phyloP scores from a whole-genome alignment of 1,140 invertebrate species.

The Procambarus virginalis region DNA sequence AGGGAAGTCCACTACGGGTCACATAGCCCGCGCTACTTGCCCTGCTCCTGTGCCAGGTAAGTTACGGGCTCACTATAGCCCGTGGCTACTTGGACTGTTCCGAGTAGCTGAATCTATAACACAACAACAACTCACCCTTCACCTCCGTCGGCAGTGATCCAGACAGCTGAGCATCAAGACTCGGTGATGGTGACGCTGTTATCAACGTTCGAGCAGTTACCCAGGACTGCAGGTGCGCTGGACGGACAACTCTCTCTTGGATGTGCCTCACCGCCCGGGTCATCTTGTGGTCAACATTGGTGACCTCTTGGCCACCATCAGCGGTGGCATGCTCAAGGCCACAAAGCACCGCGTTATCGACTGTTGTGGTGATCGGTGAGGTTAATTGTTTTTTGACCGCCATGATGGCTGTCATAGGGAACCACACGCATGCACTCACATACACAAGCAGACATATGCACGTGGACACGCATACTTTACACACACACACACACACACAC shows the following conservation, averaged over 20 bases:
- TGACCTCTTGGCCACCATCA: slow-evolving; percentile 40
- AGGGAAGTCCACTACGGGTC: too few species aligned
- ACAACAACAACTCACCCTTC: background rate
- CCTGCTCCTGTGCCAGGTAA: too few species aligned
- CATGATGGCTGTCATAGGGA: too few species aligned
- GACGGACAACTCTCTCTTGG: slow-evolving; percentile 41
- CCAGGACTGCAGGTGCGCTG: slow-evolving; percentile 52
- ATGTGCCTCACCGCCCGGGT: slow-evolving; percentile 43
- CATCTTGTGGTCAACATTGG: slow-evolving; percentile 63
- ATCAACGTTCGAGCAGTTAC: slow-evolving; percentile 59
- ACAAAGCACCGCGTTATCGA: slow-evolving; percentile 60
- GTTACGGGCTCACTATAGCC: too few species aligned
- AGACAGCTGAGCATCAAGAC: slow-evolving; percentile 45
- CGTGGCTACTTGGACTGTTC: too few species aligned
- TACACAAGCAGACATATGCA: too few species aligned
- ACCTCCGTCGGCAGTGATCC: slow-evolving; percentile 20
- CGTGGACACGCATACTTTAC: too few species aligned
- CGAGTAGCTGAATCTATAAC: background rate
- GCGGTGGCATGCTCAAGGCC: slow-evolving; percentile 58
- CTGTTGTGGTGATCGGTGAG: slow-evolving; percentile 43
- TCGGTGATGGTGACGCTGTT: slow-evolving; percentile 42
- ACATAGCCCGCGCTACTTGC: too few species aligned
- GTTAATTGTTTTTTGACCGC: too few species aligned
- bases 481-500: too few species aligned
- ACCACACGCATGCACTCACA: too few species aligned